Conservation (phyloP, 1,140 invertebrate species). For the Drosophila elegans region DNA sequence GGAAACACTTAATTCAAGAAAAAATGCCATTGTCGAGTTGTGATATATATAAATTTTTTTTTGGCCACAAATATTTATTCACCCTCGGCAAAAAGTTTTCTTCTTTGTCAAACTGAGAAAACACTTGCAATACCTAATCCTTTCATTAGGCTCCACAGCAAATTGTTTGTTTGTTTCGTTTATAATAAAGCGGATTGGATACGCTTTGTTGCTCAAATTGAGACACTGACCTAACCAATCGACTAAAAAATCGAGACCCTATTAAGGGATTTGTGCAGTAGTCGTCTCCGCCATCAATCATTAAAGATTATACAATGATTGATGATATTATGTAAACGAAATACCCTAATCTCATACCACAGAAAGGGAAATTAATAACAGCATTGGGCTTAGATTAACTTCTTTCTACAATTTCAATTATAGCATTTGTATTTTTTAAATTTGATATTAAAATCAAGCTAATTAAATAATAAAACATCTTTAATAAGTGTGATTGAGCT, state of each 20-base stretch:
- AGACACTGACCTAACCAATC: conserved; percentile 3
- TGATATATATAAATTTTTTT: not conserved
- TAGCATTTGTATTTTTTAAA: not conserved
- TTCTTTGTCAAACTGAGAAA: not conserved
- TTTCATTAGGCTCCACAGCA: not conserved
- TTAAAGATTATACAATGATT: conserved; percentile 6
- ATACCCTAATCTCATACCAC: not conserved
- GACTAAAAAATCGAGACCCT: not conserved
- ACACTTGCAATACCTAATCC: not conserved
- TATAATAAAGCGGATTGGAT: not conserved
- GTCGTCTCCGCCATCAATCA: conserved; percentile 21
- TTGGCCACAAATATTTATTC: conserved; percentile 19
- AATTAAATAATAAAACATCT: too few relatives aligned
- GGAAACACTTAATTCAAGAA: conserved; percentile 37
- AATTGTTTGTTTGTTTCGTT: not conserved
- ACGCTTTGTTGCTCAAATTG: not conserved
- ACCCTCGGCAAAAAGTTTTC: not conserved
- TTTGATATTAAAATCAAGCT: not conserved
- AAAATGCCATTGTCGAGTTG: not conserved
- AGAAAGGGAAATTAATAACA: not conserved
- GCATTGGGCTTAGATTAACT: too few relatives aligned
- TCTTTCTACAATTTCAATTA: too few relatives aligned
- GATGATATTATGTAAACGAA: conserved; percentile 7
- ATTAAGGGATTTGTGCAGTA: conserved; percentile 16
- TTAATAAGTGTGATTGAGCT: too few relatives aligned